Base-by-base conservation (phyloP, 2,888 invertebrate genomes). In the Gnatocerus cornutus region DNA sequence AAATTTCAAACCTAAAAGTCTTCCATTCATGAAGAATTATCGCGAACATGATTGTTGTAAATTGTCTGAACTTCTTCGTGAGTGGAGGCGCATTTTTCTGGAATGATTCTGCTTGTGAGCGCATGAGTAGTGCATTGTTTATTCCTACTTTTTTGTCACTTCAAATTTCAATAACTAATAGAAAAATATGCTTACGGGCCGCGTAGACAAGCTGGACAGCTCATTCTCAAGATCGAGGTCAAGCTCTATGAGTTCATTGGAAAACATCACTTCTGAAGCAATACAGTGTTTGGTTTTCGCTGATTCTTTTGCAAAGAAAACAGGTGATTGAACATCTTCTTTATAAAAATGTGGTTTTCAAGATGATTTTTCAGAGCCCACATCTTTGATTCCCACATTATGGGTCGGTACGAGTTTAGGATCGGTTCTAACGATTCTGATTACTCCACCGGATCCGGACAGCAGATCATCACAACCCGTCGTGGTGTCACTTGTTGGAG, bases 371-470 rank as follows among this genome's bases (percentile, higher is more conserved):
- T 16, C 85, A 97, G 98, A 98, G 87, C 92, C 93, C 78, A 90
- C 91, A 84, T 89, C 92, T 79, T 88, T 93, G 82, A 86, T 89
- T 80, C 97, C 99, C 76, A 97, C 97, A 78, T 87, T 99, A 75
- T 99, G 99, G 99, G 93, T 99, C 80, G 99, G 99, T 80, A 99
- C 98, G 77, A 97, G 96, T 85, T 89, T 96, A 80, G 99, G 99
- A 79, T 97, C 98, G 69, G 95, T 98, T 83, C 90, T 99, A 81
- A 96, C 97, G 73, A 92, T 99, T 86, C 91, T 94, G 85, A 91
- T 99, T 83, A 93, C 90, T 83, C 91, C 94, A 77, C 91, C 93
- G 70, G 92, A 93, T 80, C 88, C 91, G 61, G 96, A 97, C 84
- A 89, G 90, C 76, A 88, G 96, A 81, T 91, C 92, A 83, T 90